Percentiles rank a stretch among this genome's conserved stretches.
Evolutionary conservation across 2,113 vertebrate genomes (phyloP).

Genomic region (Turdus rufiventris): DNA sequence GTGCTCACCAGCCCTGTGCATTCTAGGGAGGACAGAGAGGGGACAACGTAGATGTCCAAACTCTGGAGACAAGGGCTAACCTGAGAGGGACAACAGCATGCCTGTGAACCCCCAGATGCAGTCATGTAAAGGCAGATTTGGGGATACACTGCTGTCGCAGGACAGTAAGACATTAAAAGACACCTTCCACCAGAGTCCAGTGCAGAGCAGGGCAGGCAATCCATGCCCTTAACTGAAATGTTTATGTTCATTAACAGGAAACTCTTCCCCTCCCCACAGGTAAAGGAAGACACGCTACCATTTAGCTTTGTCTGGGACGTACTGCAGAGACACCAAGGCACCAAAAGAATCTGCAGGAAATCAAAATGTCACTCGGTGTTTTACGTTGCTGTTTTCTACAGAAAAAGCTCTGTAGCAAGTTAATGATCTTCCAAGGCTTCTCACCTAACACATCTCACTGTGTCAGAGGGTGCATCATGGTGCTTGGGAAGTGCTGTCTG

Average conservation of each 20-base stretch:
- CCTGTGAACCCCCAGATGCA: rapidly evolving
- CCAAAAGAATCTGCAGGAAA: constrained; percentile 27
- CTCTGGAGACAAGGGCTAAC: not conserved
- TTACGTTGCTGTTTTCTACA: not conserved
- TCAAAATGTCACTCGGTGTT: constrained; percentile 18
- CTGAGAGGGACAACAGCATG: not conserved
- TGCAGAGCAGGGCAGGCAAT: not conserved
- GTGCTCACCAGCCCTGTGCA: not conserved
- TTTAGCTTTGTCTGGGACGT: not conserved
- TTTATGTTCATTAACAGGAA: constrained; percentile 24
- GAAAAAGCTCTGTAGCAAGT: not conserved
- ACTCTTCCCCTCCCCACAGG: not conserved
- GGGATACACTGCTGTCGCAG: not conserved
- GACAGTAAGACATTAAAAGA: not conserved
- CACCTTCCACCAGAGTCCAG: rapidly evolving
- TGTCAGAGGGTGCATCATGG: rapidly evolving
- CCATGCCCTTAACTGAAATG: not conserved
- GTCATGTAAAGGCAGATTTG: not conserved
- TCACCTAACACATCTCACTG: not conserved
- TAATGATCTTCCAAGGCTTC: constrained; percentile 13
- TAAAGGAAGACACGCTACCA: not conserved
- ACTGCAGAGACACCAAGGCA: not conserved
- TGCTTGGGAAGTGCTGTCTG: not conserved
- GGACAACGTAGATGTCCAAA: rapidly evolving
- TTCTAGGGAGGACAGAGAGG: not conserved